phyloP scores from a whole-genome alignment of 2,888 invertebrate genomes.

The Phorcus lineatus region DNA sequence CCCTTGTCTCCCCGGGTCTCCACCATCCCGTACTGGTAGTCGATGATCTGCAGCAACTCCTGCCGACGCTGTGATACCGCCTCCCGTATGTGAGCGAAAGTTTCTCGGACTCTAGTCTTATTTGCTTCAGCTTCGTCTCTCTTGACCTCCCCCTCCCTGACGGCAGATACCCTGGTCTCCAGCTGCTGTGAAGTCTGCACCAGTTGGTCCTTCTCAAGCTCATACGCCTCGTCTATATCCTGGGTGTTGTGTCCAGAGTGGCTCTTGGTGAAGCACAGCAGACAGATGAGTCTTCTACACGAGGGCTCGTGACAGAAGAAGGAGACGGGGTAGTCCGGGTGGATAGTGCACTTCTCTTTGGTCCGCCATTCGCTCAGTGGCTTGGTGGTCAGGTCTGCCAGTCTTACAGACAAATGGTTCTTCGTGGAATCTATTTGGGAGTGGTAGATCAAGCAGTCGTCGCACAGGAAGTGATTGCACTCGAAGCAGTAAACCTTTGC shows the following conservation, averaged over 20 bases:
- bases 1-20: background rate
- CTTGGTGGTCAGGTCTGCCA: background rate
- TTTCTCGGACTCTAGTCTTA: background rate
- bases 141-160: background rate
- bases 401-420: background rate
- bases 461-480: slow-evolving; percentile 6
- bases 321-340: background rate
- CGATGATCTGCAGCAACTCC: background rate
- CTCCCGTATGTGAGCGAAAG: background rate
- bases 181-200: background rate
- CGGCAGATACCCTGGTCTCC: background rate
- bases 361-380: background rate
- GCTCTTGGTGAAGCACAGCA: background rate
- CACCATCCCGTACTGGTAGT: background rate
- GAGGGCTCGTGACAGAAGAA: background rate
- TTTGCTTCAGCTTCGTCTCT: background rate
- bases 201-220: background rate
- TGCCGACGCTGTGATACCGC: background rate
- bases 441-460: background rate
- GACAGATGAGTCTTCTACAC: background rate
- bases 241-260: background rate
- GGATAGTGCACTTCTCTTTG: background rate
- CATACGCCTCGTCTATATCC: slow-evolving; percentile 1
- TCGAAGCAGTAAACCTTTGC: slow-evolving; percentile 4
- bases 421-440: background rate